Base-by-base conservation (phyloP, 2,113 vertebrate genomes). In the Pterocles gutturalis region DNA sequence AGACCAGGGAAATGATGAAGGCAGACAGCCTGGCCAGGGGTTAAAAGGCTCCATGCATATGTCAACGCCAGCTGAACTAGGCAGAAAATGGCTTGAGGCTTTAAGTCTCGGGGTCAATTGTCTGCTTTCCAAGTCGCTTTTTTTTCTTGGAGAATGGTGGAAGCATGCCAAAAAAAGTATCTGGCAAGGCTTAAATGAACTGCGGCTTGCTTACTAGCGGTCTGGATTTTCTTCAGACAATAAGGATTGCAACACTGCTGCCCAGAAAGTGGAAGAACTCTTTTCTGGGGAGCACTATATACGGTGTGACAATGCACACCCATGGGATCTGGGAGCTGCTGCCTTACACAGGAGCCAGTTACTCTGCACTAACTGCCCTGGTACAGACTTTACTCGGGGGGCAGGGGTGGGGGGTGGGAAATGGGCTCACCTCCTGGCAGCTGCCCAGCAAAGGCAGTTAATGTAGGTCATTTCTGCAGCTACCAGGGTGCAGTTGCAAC, bases 111-210 rank as follows among this genome's bases (percentile, higher is more conserved):
- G 95, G 96, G 96, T 97, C 95, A 96, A 94, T 65, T 95, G 89
- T 75, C 87, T 96, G 72, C 87, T 89, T 57, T 97, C 95, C 95
- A 96, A 97, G 81, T n/a, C 0, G 10, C 51, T 88, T 76, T 91
- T 93, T 93, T 89, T 80, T 82, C 77, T 71, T 86, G 60, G 70
- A 89, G 94, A 84, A 87, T 81, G 70, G 34, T 97, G 95, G 94
- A 96, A 93, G 77, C 29, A 17, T 5, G 96, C 94, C 95, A 96
- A 45, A 92, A 92, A 83, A 81, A 78, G 14, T 78, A 60, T 94
- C 96, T 97, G 96, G 96, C 95, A 96, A 89, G 77, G 94, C 89
- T 95, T 96, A 95, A 96, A 97, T 97, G 96, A 97, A 96, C 87
- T 34, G 83, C 83, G 89, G 77, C 89, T 92, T 3, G 0, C 80